Evolutionary conservation across 1,140 invertebrate species (phyloP).

Genomic region (Heliconius nattereri): DNA sequence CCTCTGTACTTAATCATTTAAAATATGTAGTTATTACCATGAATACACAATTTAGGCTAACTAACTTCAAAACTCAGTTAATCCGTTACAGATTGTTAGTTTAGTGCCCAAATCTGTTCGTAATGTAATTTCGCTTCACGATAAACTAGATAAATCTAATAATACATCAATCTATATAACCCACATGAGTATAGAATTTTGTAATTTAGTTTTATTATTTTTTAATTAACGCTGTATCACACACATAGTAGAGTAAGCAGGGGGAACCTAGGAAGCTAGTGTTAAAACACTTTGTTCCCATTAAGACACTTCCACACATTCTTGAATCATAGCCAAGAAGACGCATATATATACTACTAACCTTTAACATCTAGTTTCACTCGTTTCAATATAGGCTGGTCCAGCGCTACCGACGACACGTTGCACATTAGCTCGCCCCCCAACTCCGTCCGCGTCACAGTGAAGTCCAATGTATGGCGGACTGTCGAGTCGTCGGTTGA

Average conservation of each 20-base stretch:
- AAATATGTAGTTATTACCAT: not conserved
- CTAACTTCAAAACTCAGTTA: not conserved
- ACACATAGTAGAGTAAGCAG: too few species aligned
- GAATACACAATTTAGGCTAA: not conserved
- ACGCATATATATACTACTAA: conserved; percentile 76
- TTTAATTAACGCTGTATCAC: too few species aligned
- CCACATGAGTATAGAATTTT: too few species aligned
- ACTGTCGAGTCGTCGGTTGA: conserved; percentile 61
- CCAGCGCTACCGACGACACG: conserved; percentile 87
- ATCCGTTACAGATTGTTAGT: not conserved
- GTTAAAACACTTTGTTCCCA: too few species aligned
- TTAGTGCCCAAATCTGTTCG: not conserved
- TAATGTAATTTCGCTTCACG: not conserved
- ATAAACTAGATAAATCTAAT: not conserved
- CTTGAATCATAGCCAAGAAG: too few species aligned
- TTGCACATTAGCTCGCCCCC: conserved; percentile 89
- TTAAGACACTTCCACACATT: too few species aligned
- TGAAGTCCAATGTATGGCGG: conserved; percentile 75
- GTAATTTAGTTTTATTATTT: too few species aligned
- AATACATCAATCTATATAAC: not conserved
- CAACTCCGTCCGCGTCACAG: conserved; percentile 88
- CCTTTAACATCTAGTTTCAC: conserved; percentile 91
- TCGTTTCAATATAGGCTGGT: conserved; percentile 84
- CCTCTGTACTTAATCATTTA: too few species aligned
- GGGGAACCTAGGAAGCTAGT: too few species aligned